Evolutionary conservation across 35 echinoderm and acorn worm species (phyloP).

Genomic region (Ptychodera flava): DNA sequence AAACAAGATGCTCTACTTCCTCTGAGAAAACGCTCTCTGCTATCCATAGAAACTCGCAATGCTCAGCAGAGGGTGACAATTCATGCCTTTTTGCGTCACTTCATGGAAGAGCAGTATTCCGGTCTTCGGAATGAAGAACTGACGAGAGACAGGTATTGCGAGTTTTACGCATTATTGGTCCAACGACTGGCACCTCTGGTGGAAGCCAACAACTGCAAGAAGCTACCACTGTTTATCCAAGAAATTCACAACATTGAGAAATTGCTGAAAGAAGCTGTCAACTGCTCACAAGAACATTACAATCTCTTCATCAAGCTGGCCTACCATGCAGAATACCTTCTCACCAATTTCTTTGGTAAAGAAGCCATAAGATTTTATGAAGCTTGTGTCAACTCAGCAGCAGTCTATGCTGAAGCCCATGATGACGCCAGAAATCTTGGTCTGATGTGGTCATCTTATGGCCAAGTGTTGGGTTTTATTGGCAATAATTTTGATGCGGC

Average conservation of each 20-base stretch:
- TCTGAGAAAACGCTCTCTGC: not conserved
- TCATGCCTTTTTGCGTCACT: not conserved
- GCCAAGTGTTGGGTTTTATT: conserved; percentile 13
- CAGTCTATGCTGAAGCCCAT: not conserved
- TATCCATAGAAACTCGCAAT: not conserved
- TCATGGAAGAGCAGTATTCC: not conserved
- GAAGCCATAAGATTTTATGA: conserved; percentile 34
- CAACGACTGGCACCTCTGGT: conserved; percentile 12
- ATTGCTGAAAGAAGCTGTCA: conserved; percentile 9
- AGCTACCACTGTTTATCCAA: conserved; percentile 8
- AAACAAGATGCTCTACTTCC: conserved; percentile 12
- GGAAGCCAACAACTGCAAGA: conserved; percentile 3
- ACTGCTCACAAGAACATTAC: conserved; percentile 18
- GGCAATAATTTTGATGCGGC: not conserved
- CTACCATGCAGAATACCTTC: conserved; percentile 32
- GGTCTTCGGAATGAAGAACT: not conserved
- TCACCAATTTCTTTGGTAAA: conserved; percentile 20
- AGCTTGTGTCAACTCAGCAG: not conserved
- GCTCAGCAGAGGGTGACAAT: not conserved
- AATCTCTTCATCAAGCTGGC: conserved; percentile 27
- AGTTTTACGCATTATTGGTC: conserved; percentile 7
- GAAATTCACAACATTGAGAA: conserved; percentile 23
- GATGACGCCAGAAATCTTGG: not conserved
- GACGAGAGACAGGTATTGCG: conserved; percentile 18
- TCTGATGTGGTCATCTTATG: conserved; percentile 19